phyloP scores from a whole-genome alignment of 64 coral and sea anemone genomes.

The Porites lutea region DNA sequence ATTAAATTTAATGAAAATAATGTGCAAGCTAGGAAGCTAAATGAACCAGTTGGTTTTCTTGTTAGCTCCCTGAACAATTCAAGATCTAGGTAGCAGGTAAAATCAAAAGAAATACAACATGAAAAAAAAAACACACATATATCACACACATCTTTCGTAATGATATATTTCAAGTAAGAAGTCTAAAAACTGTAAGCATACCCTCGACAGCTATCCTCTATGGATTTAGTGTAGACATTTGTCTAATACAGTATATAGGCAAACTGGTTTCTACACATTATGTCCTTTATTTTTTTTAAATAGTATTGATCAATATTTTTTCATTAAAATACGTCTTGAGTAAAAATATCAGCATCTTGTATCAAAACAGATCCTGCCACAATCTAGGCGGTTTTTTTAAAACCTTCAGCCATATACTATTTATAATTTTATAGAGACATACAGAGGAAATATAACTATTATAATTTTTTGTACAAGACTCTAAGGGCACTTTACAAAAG shows the following conservation, averaged over 20 bases:
- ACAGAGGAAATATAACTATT: slow-evolving; percentile 7
- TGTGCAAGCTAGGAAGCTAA: too few species aligned
- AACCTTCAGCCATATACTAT: slow-evolving; percentile 12
- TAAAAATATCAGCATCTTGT: neutral
- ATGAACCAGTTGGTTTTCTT: too few species aligned
- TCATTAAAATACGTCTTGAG: slow-evolving; percentile 7
- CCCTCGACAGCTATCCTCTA: neutral
- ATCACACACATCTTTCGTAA: neutral
- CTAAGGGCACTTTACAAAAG: too few species aligned
- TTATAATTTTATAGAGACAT: slow-evolving; percentile 6
- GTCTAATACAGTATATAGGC: neutral
- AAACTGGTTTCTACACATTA: slow-evolving; percentile 1
- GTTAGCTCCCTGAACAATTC: too few species aligned
- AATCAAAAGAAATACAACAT: too few species aligned
- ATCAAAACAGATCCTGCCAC: neutral
- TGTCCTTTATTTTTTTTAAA: neutral
- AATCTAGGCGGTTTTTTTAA: neutral
- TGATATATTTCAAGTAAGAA: neutral
- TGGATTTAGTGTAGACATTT: slow-evolving; percentile 8
- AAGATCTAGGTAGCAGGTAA: too few species aligned
- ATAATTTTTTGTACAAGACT: slow-evolving; percentile 6
- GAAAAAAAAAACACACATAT: too few species aligned
- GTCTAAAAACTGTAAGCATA: slow-evolving; percentile 17
- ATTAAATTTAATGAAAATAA: too few species aligned
- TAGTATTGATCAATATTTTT: slow-evolving; percentile 1